A percentile compares a stretch with the other conserved stretches of the same genome.
These are phyloP conservation scores for Neogobius melanostomus DNA, from an alignment of 2,113 vertebrate genomes.

Conservation along the genomic window DNA sequence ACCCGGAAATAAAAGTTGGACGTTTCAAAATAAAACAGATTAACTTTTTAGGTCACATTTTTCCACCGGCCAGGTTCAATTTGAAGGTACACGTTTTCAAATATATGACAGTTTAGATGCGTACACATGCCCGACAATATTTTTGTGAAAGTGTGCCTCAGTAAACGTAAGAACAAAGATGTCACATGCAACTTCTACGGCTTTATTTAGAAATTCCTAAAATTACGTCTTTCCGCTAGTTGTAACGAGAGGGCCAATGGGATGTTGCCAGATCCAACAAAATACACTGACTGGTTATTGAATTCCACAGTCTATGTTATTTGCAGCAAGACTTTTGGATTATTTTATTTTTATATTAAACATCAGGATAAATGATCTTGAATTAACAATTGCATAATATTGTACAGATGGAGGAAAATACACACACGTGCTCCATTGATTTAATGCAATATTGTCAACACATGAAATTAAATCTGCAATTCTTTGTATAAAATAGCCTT, in stretches of 20 bases:
- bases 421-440: constrained; percentile 24
- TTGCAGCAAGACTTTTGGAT: background rate
- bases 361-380: no score
- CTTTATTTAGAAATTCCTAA: constrained; percentile 45
- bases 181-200: background rate
- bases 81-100: background rate
- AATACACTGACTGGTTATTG: constrained; percentile 5
- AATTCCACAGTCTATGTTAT: background rate
- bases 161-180: no score
- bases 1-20: constrained; percentile 52
- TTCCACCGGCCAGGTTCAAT: no score
- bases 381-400: background rate
- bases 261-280: constrained; percentile 58
- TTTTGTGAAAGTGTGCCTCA: no score
- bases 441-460: constrained; percentile 34
- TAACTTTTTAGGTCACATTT: no score
- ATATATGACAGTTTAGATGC: no score
- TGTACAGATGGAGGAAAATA: background rate
- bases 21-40: constrained; percentile 29
- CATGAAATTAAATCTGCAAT: constrained; percentile 13
- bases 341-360: background rate
- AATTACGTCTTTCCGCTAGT: constrained; percentile 21
- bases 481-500: background rate
- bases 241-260: constrained; percentile 49
- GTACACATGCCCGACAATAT: no score